Base-by-base conservation (phyloP, 2,113 vertebrate species). In the Sylvia atricapilla region DNA sequence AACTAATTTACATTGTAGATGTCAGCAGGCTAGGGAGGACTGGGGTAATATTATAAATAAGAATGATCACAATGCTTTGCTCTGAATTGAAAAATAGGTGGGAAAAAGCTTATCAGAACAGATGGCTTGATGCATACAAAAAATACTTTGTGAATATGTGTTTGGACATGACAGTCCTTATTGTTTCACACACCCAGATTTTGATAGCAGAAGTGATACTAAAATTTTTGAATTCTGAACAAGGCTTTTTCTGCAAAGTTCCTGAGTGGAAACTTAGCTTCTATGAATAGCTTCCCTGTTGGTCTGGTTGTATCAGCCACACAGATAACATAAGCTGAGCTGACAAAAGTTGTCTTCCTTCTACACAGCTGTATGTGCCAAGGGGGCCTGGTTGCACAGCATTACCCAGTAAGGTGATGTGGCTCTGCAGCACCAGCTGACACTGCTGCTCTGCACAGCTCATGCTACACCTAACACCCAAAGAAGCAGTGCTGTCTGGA, bases 111-210 rank as follows among this genome's bases (percentile, higher is more conserved):
- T 81, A 59, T 41, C 31, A 84, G 76, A 97, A 85, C 77, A 97
- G 91, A 96, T 97, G 95, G 84, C 49, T 95, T 46, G 47, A 79
- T 90, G 56, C n/a, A 94, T 31, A 50, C 47, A 86, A 91, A 67
- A 55, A 78, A 15, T 56, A 69, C 64, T 89, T 93, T 87, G 53
- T 85, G 60, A 91, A 63, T 46, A 93, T 6, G 10, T 69, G 50
- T 79, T 85, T 75, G 94, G 80, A 93, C 43, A 39, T 37, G 53
- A 79, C 63, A 96, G 59, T 84, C 27, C 73, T 91, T 80, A 94
- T 74, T 97, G 47, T 87, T 96, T 90, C 80, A 73, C 8, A 7
- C 50, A 46, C 27, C 3, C 16, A 72, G 60, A 92, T 95, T 94
- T 89, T 94, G 94, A 85, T 85, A 72, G 85, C 55, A 93, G 44